These are phyloP conservation scores for Tragelaphus scriptus DNA, from an alignment of 2,113 vertebrate species.

Conservation along the genomic window DNA sequence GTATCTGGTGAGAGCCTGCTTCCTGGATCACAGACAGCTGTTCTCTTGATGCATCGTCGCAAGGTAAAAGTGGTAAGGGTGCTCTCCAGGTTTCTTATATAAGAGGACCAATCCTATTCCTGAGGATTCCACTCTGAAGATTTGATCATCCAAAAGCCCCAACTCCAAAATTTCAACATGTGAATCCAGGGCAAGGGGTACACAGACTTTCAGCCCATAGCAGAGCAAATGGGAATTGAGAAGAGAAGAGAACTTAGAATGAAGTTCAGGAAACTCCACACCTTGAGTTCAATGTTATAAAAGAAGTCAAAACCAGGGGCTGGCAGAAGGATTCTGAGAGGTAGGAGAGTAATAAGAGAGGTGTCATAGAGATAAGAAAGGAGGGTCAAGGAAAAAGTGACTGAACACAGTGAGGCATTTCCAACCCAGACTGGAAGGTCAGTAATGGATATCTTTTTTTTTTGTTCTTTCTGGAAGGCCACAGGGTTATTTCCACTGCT, in stretches of 20 bases:
- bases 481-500: not conserved
- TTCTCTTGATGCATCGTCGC: not conserved
- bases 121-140: not conserved
- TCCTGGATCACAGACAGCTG: not conserved
- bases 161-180: not conserved
- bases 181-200: rapidly evolving
- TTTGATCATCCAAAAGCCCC: not conserved
- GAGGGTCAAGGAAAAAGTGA: not conserved
- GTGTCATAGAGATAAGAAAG: not conserved
- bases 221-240: not conserved
- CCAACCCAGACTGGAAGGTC: not conserved
- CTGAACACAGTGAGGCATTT: not conserved
- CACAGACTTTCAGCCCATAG: not conserved
- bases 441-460: not conserved
- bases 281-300: not conserved
- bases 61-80: not conserved
- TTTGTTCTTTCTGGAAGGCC: not conserved
- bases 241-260: not conserved
- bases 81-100: not conserved
- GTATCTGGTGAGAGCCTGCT: not conserved
- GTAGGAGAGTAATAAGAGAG: not conserved
- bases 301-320: not conserved
- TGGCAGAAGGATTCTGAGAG: not conserved
- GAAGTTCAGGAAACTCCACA: not conserved
- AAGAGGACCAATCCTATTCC: not conserved